Base-by-base conservation (phyloP, 2,888 invertebrate genomes). In the Harpagoxenus sublaevis region DNA sequence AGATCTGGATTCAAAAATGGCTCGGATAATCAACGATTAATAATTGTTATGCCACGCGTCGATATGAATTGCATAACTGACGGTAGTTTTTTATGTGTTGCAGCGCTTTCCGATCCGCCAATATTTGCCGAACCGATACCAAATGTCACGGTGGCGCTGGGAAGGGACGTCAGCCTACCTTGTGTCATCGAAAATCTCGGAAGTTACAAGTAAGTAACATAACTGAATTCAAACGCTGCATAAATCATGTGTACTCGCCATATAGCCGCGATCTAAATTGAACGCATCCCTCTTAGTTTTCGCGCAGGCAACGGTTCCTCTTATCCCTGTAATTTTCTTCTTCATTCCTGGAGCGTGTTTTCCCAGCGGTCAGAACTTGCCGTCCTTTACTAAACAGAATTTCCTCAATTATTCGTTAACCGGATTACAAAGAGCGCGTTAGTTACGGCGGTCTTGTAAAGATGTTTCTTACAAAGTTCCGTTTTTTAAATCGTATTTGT, bases 151-250 rank as follows among this genome's bases (percentile, higher is more conserved):
- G 98, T 98, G 90, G 98, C 98, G 71, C 96, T 98, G 79, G 98
- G 98, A 89, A 96, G 98, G 91, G 98, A 98, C 95, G 98, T 98
- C 90, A 98, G 97, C 94, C 96, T 98, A 91, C 98, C 98, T 23
- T 98, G 98, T 94, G 98, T 98, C 88, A 98, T 98, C 85, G 98
- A 98, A 94, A 98, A 98, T 95, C 97, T 98, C 92, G 98, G 98
- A 91, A 97, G 97, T 84, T 98, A 98, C 94, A 98, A 98, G 97
- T 23, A 23, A 23, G 98, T 98, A 95, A 95, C 10, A 1, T 6
- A 63, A 63, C 48, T 63, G 42, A 31, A 65, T 42, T 48, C 4
- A 28, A 35, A 39, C 12, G 45, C 12, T n/a, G 12, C 42, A 15
- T 8, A 60, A 70, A 23, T n/a, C n/a, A n/a, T 23, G 23, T 12